These are phyloP conservation scores for Enteromius anoplus DNA, from an alignment of 2,797 vertebrate genomes.

Conservation along the genomic window DNA sequence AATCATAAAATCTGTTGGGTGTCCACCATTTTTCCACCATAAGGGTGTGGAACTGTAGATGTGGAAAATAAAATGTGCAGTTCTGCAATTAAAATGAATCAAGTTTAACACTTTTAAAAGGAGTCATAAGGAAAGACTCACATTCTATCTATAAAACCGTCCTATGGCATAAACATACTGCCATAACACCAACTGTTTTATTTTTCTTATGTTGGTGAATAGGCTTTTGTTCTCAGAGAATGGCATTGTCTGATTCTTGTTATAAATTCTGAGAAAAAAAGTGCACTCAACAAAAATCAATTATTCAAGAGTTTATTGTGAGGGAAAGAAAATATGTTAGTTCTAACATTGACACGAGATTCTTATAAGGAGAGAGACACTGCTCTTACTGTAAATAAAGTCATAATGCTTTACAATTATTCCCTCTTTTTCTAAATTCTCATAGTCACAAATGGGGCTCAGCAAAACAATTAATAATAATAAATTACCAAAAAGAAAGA, in stretches of 20 bases:
- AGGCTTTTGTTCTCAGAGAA: background rate
- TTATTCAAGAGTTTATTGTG: background rate
- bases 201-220: background rate
- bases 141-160: background rate
- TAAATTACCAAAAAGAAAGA: background rate
- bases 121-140: background rate
- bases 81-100: background rate
- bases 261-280: background rate
- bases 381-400: background rate
- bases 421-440: background rate
- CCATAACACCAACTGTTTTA: background rate
- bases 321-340: background rate
- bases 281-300: background rate
- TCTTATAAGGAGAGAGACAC: background rate
- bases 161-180: background rate
- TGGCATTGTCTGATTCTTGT: background rate
- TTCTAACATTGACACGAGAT: background rate
- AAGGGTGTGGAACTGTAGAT: background rate
- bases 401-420: background rate
- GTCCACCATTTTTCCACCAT: background rate
- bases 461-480: background rate
- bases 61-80: background rate
- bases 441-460: background rate
- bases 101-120: background rate
- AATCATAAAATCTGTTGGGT: background rate